phyloP scores from a whole-genome alignment of 2,113 vertebrate genomes.

The Pygoscelis antarcticus region DNA sequence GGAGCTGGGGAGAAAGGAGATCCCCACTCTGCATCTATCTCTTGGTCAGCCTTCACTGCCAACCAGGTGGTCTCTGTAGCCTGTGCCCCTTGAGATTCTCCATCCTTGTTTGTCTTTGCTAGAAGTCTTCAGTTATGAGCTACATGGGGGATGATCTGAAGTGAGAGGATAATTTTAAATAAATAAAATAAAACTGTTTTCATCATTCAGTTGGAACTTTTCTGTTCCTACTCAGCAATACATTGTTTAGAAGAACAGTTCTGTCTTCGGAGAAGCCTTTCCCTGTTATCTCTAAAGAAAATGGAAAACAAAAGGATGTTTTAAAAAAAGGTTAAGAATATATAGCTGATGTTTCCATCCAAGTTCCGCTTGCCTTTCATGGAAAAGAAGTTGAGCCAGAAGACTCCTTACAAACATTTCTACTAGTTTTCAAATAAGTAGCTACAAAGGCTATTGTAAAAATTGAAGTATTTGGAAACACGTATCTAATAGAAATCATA shows the following conservation, averaged over 20 bases:
- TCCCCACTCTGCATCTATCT: background rate
- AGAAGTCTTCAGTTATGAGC: background rate
- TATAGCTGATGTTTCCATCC: background rate
- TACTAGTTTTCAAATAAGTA: background rate
- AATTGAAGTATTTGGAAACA: background rate
- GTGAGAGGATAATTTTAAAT: background rate
- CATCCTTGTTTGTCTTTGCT: background rate
- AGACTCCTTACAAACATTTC: background rate
- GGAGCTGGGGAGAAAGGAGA: background rate
- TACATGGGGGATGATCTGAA: background rate
- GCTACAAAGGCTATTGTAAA: background rate
- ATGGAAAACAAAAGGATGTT: background rate
- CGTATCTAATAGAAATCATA: background rate
- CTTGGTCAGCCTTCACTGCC: background rate
- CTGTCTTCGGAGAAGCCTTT: background rate
- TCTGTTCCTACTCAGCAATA: background rate
- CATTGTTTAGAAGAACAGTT: background rate
- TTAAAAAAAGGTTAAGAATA: background rate
- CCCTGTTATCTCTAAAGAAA: background rate
- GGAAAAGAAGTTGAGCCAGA: background rate
- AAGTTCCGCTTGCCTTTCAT: background rate
- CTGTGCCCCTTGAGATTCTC: background rate
- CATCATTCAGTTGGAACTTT: background rate
- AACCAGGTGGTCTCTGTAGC: background rate
- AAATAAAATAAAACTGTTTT: background rate